These are phyloP conservation scores for Anastatus disparis DNA, from an alignment of 1,140 invertebrate genomes.

Conservation along the genomic window DNA sequence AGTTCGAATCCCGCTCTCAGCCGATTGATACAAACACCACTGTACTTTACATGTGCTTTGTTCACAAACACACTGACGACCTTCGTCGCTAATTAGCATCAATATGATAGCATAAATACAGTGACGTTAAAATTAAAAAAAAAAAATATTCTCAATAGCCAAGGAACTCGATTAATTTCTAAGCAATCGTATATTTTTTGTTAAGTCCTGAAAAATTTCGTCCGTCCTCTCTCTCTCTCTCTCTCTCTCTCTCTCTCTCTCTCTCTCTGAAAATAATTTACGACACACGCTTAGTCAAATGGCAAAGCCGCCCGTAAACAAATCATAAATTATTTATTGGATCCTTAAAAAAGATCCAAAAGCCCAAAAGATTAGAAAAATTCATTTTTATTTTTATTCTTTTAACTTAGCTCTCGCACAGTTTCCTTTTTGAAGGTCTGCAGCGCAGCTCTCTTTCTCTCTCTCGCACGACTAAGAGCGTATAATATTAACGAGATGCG, in stretches of 20 bases:
- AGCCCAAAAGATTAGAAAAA: no score
- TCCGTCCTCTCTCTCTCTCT: conserved; percentile 5
- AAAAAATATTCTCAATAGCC: not conserved
- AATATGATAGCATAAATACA: no score
- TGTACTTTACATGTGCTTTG: no score
- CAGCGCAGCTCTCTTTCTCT: no score
- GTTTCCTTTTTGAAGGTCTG: conserved; percentile 30
- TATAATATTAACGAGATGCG: conserved; percentile 7
- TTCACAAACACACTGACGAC: no score
- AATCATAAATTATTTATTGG: conserved; percentile 42
- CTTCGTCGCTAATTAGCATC: no score
- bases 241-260: conserved; percentile 1
- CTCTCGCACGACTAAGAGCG: not conserved
- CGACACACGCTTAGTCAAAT: not conserved
- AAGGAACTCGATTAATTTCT: no score
- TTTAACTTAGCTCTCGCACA: not conserved
- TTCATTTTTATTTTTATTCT: conserved; percentile 18
- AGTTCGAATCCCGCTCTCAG: no score
- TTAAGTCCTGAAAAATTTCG: no score
- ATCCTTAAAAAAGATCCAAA: conserved; percentile 22
- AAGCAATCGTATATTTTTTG: no score
- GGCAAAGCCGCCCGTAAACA: conserved; percentile 29
- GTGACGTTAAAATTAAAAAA: no score
- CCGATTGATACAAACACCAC: no score
- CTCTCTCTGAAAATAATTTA: not conserved